Conservation (phyloP, 2,113 vertebrate species). For the Orycteropus afer region DNA sequence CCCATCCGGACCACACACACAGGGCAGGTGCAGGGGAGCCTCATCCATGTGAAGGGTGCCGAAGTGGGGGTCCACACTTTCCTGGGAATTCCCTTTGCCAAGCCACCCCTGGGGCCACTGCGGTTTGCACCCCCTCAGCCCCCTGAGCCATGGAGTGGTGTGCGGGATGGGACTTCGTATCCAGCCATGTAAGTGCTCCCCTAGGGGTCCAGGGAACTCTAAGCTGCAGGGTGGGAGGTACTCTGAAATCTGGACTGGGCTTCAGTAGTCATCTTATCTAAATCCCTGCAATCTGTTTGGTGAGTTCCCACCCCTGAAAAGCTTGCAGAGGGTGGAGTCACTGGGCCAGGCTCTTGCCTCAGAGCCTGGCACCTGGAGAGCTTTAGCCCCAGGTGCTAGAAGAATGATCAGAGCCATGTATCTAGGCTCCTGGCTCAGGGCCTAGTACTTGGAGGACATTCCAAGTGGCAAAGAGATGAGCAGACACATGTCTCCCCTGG, state of each 20-base stretch:
- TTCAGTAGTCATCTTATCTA: not conserved
- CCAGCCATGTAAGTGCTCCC: constrained; percentile 86
- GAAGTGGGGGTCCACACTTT: constrained; percentile 85
- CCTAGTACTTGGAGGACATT: not conserved
- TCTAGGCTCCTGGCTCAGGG: not conserved
- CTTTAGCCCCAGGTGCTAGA: not conserved
- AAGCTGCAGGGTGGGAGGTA: not conserved
- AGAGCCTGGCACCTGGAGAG: not conserved
- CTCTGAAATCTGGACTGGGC: not conserved
- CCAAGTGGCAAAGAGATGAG: not conserved
- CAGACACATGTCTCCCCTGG: not conserved
- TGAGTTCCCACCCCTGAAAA: not conserved
- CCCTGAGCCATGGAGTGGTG: constrained; percentile 87
- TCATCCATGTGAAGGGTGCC: constrained; percentile 83
- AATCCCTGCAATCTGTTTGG: not conserved
- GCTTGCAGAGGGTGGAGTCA: not conserved
- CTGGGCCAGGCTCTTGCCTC: not conserved
- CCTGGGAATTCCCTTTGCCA: constrained; percentile 93
- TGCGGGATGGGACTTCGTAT: constrained; percentile 88
- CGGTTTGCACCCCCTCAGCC: constrained; percentile 89
- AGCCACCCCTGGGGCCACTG: constrained; percentile 89
- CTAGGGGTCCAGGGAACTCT: not conserved
- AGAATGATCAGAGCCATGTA: not conserved
- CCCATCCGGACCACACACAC: constrained; percentile 85
- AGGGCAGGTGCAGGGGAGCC: constrained; percentile 87